Evolutionary conservation across 2,113 vertebrate species (phyloP).

Genomic region (Lota lota): DNA sequence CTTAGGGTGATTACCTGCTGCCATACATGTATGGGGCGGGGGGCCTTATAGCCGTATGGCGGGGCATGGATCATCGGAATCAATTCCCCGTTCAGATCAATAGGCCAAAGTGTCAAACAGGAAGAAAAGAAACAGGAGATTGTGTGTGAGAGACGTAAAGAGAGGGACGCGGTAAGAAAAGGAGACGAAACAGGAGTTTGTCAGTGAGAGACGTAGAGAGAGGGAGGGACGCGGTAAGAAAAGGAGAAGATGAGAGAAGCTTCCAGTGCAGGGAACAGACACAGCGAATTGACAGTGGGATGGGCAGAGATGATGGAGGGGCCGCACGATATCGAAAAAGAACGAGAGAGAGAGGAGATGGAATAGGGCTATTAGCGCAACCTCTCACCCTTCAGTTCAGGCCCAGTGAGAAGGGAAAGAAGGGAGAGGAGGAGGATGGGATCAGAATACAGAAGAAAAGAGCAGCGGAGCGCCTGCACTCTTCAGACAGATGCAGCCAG

Average conservation of each 20-base stretch:
- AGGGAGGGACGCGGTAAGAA: too few species aligned
- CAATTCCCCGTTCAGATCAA: slow-evolving; percentile 43
- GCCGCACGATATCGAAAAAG: not conserved
- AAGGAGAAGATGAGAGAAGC: too few species aligned
- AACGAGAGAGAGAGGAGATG: slow-evolving; percentile 20
- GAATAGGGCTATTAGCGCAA: slow-evolving; percentile 52
- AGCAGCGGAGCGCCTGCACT: slow-evolving; percentile 29
- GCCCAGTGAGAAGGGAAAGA: slow-evolving; percentile 24
- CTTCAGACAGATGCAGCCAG: slow-evolving; percentile 47
- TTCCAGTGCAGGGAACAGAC: too few species aligned
- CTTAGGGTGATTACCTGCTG: slow-evolving; percentile 44
- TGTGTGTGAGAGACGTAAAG: not conserved
- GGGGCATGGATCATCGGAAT: slow-evolving; percentile 37
- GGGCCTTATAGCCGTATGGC: slow-evolving; percentile 16
- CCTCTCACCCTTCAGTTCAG: slow-evolving; percentile 54
- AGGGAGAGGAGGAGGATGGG: not conserved
- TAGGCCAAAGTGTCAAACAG: slow-evolving; percentile 45
- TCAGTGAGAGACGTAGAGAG: too few species aligned
- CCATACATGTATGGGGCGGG: slow-evolving; percentile 24
- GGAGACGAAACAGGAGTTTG: slow-evolving; percentile 38
- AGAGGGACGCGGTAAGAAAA: not conserved
- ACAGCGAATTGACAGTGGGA: too few species aligned
- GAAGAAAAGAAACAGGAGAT: not conserved
- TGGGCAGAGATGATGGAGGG: too few species aligned
- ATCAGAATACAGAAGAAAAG: not conserved